phyloP scores from a whole-genome alignment of 2,797 vertebrate species.

The Eulemur coronatus region DNA sequence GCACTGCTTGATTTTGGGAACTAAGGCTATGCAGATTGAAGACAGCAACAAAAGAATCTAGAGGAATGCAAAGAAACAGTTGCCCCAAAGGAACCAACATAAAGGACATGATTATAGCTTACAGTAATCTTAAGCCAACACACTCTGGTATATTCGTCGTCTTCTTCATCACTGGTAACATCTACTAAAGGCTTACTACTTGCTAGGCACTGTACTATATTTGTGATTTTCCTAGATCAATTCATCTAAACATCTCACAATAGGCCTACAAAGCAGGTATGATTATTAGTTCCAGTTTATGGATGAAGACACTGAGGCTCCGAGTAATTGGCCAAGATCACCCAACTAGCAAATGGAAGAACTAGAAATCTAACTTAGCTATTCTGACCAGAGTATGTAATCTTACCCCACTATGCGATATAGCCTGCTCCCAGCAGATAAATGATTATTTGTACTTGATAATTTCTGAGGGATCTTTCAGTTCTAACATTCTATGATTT shows the following conservation, averaged over 20 bases:
- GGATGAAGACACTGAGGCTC: background rate
- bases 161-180: background rate
- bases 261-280: background rate
- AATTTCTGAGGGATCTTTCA: background rate
- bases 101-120: background rate
- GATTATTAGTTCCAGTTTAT: background rate
- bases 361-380: background rate
- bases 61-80: background rate
- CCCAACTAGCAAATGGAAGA: background rate
- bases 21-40: background rate
- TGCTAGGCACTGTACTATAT: background rate
- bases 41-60: background rate
- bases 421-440: background rate
- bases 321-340: background rate
- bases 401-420: background rate
- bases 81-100: background rate
- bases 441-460: background rate
- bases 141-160: background rate
- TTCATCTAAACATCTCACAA: background rate
- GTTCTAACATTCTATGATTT: background rate
- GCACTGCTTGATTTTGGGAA: background rate
- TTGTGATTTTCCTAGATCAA: background rate
- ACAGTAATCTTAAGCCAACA: background rate
- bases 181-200: background rate
- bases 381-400: background rate